phyloP scores from a whole-genome alignment of 2,888 invertebrate species.

The Andrena marginata region DNA sequence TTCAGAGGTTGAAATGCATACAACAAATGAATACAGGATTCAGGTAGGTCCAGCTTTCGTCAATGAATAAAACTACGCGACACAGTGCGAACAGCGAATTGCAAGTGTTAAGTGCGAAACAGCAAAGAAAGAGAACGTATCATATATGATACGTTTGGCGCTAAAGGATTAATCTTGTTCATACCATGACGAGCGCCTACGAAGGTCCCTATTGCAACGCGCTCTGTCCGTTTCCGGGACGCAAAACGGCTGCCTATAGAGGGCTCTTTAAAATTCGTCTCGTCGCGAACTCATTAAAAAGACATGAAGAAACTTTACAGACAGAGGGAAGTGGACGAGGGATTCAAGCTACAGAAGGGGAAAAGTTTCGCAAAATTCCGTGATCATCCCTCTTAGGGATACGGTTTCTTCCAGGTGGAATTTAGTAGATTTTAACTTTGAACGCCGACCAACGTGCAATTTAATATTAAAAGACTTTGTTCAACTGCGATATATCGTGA shows the following conservation, averaged over 20 bases:
- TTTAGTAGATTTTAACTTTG: not conserved
- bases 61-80: no score
- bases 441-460: not conserved
- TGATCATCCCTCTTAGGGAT: slow-evolving; percentile 6
- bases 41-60: no score
- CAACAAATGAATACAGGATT: no score
- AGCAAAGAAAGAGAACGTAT: no score
- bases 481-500: not conserved
- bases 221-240: slow-evolving; percentile 10
- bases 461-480: not conserved
- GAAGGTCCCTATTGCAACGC: not conserved
- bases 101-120: no score
- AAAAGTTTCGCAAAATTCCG: slow-evolving; percentile 19
- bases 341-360: not conserved
- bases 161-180: no score
- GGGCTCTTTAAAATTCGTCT: slow-evolving; percentile 31
- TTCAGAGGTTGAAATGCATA: no score
- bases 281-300: slow-evolving; percentile 17
- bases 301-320: slow-evolving; percentile 56
- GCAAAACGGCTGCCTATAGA: not conserved
- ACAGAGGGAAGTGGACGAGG: slow-evolving; percentile 5
- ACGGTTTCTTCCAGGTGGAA: not conserved
- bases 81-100: no score
- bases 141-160: no score
- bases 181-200: not conserved